Evolutionary conservation across 2,797 vertebrate genomes (phyloP), one percentile per base, ranked within the genome.

Genomic region (Gallinago solitaria): DNA sequence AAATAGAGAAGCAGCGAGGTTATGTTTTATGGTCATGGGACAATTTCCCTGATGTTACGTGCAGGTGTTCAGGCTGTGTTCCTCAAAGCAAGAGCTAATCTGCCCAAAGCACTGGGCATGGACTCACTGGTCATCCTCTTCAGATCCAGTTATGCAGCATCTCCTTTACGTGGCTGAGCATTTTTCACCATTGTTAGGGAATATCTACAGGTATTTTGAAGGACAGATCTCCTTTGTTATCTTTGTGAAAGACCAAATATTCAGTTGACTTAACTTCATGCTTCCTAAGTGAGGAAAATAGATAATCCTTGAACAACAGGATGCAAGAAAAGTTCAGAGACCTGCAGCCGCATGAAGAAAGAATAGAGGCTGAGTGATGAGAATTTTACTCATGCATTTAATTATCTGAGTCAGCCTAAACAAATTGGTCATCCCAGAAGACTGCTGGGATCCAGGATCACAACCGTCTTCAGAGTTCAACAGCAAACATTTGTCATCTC

Each of bases 321-420:
- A 12, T 16, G 32, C 27, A 71, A 75, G 37, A 25, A 8, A 77
- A 81, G 73, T 88, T 90, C 76, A 69, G 35, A 57, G 64, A 70
- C 51, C 76, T 84, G 67, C n/a, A 70, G 39, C 37, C 0, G 0
- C 20, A 9, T 15, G 17, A 95, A 54, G 60, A 60, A 84, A 91
- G 33, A 87, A 79, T 5, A 87, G 59, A 94, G 57, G 25, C 35
- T 80, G 78, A 60, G 18, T 23, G 57, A 86, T 60, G 65, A 82
- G 45, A 85, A 79, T 91, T 87, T 92, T 64, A 75, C 59, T 87
- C 80, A 9, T 74, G 68, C 27, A 45, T 95, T 87, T 94, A 82
- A 91, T 95, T 94, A 74, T 82, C 33, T 41, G 65, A 94, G 17
- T 91, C 71, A 74, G 70, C 43, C 23, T 59, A 95, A 96, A 83